phyloP scores from a whole-genome alignment of 2,113 vertebrate species.

The Tringa solitaria region DNA sequence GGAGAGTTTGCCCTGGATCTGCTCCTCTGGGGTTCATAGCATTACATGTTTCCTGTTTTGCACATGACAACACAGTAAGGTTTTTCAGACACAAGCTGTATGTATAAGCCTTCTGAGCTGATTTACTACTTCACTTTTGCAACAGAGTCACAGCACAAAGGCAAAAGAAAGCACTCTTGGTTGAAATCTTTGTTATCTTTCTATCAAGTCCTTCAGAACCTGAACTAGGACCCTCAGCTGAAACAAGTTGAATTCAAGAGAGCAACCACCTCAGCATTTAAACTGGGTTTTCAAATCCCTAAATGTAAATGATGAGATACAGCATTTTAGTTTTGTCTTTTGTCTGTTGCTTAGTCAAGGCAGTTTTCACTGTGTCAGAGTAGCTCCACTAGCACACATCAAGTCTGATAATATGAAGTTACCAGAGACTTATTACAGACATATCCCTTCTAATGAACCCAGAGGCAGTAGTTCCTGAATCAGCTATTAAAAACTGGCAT shows the following conservation, averaged over 20 bases:
- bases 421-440: background rate
- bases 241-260: background rate
- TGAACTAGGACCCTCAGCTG: background rate
- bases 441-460: background rate
- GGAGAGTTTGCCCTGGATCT: background rate
- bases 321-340: background rate
- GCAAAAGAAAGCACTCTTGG: background rate
- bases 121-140: background rate
- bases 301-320: background rate
- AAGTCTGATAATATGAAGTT: background rate
- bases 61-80: conserved; percentile 6
- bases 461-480: background rate
- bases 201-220: background rate
- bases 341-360: background rate
- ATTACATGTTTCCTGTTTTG: conserved; percentile 45
- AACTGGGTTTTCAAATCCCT: background rate
- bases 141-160: background rate
- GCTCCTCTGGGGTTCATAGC: background rate
- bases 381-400: background rate
- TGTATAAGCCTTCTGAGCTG: background rate
- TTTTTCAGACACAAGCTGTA: conserved; percentile 7
- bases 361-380: background rate
- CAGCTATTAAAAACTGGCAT: background rate
- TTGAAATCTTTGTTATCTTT: background rate
- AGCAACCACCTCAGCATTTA: background rate